Base-by-base conservation (phyloP, 2,797 vertebrate species). In the Gobionotothen gibberifrons region DNA sequence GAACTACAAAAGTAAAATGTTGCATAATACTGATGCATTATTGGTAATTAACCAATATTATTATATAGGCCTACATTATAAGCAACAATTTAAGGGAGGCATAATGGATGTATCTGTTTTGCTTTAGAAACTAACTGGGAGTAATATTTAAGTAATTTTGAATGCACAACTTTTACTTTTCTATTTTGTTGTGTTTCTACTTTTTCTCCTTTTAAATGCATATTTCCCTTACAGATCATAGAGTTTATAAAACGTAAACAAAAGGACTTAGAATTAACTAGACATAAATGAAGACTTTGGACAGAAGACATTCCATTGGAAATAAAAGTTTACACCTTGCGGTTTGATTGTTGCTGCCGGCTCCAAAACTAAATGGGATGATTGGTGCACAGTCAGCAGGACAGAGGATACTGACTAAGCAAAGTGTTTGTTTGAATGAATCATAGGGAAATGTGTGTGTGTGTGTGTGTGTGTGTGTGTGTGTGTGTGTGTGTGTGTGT, bases 341-440 rank as follows among this genome's bases (percentile, higher is more conserved):
- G 3, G 17, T 55, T 32, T 32, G 29, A 43, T 9, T 48, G 57
- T 29, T 54, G 12, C 2, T 48, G 64, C 63, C 53, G 21, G 36
- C 52, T 49, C 26, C 15, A 13, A 53, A 44, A 59, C 48, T 52
- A 10, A 40, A 65, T n/a, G 21, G 63, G 12, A 52, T 48, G 16
- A 42, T 7, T n/a, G n/a, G 3, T 74, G 43, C 52, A 10, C 44
- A 82, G 65, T 79, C 76, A 75, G 71, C 69, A 62, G 39, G 55
- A 19, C 12, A 16, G 51, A 77, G 66, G 49, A 63, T 73, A 46
- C 55, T 87, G 84, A 85, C 66, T 69, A 60, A 78, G 61, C 62
- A 69, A 36, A 48, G 48, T 16, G 42, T 40, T 9, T 54, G 29
- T 10, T 36, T 46, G 63, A 42, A 67, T 63, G 54, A 54, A 71